A percentile compares a stretch with the other conserved stretches of the same genome.
phyloP scores from a whole-genome alignment of 2,113 vertebrate genomes.

The Psittacus erithacus region DNA sequence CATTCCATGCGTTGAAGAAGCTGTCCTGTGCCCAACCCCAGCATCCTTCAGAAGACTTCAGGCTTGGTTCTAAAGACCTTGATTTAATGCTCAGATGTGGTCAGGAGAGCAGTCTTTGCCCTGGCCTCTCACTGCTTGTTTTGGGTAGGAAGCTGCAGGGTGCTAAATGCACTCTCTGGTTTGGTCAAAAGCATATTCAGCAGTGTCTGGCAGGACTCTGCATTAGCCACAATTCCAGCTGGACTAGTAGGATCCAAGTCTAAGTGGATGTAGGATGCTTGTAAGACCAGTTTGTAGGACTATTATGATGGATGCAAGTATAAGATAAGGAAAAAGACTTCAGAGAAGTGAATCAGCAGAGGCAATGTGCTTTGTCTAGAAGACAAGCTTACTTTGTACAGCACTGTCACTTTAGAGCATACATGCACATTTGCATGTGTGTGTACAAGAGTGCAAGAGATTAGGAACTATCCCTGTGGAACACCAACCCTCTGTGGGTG shows the following conservation, averaged over 20 bases:
- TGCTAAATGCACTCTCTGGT: not conserved
- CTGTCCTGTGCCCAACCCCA: fast-evolving
- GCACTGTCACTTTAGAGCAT: too few species aligned
- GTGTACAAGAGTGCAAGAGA: fast-evolving
- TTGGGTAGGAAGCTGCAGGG: not conserved
- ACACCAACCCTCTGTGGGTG: too few species aligned
- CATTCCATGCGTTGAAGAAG: fast-evolving
- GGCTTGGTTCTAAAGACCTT: not conserved
- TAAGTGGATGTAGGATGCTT: not conserved
- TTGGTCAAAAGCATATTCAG: not conserved
- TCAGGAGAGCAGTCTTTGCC: not conserved
- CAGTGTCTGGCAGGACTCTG: not conserved
- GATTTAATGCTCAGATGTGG: not conserved
- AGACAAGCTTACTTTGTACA: not conserved
- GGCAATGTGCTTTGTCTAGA: not conserved
- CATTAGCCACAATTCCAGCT: not conserved
- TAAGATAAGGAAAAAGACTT: not conserved
- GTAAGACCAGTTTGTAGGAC: not conserved
- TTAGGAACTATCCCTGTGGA: fast-evolving
- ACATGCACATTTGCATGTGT: fast-evolving
- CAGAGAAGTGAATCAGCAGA: not conserved
- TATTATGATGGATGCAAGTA: fast-evolving
- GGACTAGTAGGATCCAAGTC: not conserved
- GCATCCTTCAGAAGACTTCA: not conserved
- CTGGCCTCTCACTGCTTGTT: not conserved